Conservation (phyloP, 2,888 invertebrate species). For the Crematogaster levior region DNA sequence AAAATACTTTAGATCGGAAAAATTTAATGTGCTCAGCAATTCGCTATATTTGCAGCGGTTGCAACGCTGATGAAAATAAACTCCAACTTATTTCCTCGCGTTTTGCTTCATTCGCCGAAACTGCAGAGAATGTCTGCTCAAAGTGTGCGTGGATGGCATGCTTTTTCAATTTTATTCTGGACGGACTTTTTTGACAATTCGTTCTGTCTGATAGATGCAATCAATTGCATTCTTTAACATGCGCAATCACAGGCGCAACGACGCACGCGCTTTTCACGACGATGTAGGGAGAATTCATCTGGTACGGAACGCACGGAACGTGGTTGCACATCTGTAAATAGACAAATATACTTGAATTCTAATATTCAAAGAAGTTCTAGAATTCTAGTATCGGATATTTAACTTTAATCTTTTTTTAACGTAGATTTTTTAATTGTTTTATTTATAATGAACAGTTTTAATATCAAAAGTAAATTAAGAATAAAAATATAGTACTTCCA, state of each 20-base stretch:
- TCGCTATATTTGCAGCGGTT: not conserved
- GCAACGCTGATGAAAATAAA: constrained; percentile 8
- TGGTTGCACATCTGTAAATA: constrained; percentile 91
- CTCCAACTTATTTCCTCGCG: not conserved
- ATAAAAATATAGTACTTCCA: not conserved
- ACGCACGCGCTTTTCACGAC: constrained; percentile 90
- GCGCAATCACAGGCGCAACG: constrained; percentile 92
- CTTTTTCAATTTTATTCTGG: not conserved
- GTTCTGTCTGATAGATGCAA: constrained; percentile 27
- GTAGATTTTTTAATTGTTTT: not conserved
- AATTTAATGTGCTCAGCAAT: constrained; percentile 9
- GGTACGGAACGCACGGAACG: constrained; percentile 90
- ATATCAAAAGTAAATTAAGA: not conserved
- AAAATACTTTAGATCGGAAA: not conserved
- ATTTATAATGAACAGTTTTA: not conserved
- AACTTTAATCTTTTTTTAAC: not conserved
- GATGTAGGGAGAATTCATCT: constrained; percentile 86
- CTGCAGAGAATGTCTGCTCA: not conserved
- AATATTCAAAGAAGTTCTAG: too few species aligned
- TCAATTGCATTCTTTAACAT: constrained; percentile 84
- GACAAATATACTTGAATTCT: not conserved
- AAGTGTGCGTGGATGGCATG: not conserved
- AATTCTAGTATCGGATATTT: too few species aligned
- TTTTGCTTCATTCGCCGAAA: not conserved
- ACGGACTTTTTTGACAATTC: constrained; percentile 34